phyloP scores from a whole-genome alignment of 1,140 invertebrate species.

The Bombus vancouverensis region DNA sequence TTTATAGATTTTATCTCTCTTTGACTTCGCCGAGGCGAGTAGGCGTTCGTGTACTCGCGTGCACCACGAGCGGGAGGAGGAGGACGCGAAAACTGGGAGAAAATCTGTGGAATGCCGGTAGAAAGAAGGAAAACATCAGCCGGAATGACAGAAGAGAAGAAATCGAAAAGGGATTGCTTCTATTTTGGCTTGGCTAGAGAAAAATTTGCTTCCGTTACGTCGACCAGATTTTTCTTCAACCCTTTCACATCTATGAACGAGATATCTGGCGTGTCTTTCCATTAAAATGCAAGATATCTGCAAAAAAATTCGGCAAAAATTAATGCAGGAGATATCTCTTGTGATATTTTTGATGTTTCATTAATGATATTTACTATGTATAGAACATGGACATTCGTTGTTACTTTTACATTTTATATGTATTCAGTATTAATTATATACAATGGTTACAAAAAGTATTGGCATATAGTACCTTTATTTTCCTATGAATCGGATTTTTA shows the following conservation, averaged over 20 bases:
- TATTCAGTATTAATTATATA: no score
- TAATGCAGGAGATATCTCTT: not conserved
- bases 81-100: conserved; percentile 49
- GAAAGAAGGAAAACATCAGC: conserved; percentile 7
- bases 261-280: not conserved
- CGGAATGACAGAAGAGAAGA: not conserved
- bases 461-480: no score
- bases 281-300: not conserved
- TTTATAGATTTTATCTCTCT: conserved; percentile 83
- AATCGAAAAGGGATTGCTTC: not conserved
- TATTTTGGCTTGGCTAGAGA: not conserved
- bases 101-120: conserved; percentile 37
- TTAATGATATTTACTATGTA: no score
- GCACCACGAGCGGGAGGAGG: conserved; percentile 45
- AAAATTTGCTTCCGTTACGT: not conserved
- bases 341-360: no score
- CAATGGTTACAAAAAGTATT: no score
- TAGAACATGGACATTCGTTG: no score
- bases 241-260: not conserved
- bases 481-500: no score
- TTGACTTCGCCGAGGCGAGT: conserved; percentile 75
- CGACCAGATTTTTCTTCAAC: not conserved
- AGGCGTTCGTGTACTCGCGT: conserved; percentile 70
- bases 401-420: no score
- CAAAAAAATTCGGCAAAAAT: not conserved